These are phyloP conservation scores for Alectura lathami DNA, from an alignment of 2,113 vertebrate species.

Conservation along the genomic window DNA sequence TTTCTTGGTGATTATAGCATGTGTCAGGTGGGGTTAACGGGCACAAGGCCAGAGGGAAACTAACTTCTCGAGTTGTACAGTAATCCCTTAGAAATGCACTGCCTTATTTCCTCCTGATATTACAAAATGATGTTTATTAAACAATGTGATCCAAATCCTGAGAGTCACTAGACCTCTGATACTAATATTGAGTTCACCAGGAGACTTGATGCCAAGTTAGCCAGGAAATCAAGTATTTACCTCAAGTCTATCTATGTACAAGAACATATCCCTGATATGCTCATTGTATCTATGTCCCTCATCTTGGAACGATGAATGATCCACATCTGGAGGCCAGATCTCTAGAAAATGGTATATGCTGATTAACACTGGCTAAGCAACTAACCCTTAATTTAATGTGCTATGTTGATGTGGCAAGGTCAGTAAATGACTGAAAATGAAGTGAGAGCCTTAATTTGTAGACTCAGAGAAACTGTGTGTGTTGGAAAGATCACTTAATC, in stretches of 20 bases:
- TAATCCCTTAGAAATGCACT: slow-evolving; percentile 59
- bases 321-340: slow-evolving; percentile 37
- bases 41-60: slow-evolving; percentile 57
- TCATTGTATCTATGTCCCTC: not conserved
- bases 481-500: not conserved
- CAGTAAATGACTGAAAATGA: slow-evolving; percentile 24
- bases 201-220: slow-evolving; percentile 16
- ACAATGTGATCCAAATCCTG: slow-evolving; percentile 39
- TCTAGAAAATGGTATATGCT: not conserved
- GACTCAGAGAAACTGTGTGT: slow-evolving; percentile 4
- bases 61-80: slow-evolving; percentile 47
- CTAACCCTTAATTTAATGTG: not conserved
- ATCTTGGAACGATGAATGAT: not conserved
- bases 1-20: slow-evolving; percentile 68
- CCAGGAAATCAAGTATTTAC: slow-evolving; percentile 35
- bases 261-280: not conserved
- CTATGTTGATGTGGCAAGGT: not conserved
- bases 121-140: slow-evolving; percentile 54
- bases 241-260: slow-evolving; percentile 8
- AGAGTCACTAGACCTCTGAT: not conserved
- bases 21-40: slow-evolving; percentile 55
- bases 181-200: slow-evolving; percentile 3
- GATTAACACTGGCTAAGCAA: slow-evolving; percentile 20
- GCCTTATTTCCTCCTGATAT: slow-evolving; percentile 52
- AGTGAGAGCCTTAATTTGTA: slow-evolving; percentile 6